Conservation (phyloP, 1,140 invertebrate species). For the Zaprionus camerounensis region DNA sequence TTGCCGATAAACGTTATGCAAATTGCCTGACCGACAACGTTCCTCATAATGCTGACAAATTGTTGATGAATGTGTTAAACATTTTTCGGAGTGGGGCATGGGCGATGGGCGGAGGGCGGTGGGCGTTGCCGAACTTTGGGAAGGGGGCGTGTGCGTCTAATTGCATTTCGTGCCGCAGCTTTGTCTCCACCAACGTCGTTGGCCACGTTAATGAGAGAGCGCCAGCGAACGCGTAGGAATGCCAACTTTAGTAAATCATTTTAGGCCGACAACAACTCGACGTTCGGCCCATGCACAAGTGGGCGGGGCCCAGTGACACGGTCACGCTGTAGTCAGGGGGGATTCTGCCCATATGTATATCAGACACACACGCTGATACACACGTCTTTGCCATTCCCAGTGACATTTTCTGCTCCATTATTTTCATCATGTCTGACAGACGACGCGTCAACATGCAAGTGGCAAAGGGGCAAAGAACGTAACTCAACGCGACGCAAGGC, state of each 20-base stretch:
- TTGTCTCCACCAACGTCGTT: constrained; percentile 12
- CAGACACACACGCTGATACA: constrained; percentile 31
- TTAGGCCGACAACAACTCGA: constrained; percentile 65
- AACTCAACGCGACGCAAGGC: constrained; percentile 20
- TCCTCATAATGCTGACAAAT: constrained; percentile 74
- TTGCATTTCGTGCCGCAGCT: constrained; percentile 42
- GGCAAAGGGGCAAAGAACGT: constrained; percentile 52
- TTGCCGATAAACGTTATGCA: constrained; percentile 70
- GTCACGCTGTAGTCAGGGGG: constrained; percentile 1
- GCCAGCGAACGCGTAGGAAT: constrained; percentile 59
- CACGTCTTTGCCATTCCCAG: constrained; percentile 67
- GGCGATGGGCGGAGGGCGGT: too few species aligned
- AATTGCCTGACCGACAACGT: constrained; percentile 43
- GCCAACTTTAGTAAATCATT: constrained; percentile 77
- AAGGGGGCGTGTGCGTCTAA: constrained; percentile 19
- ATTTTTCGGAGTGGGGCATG: constrained; percentile 33
- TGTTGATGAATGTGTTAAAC: constrained; percentile 79
- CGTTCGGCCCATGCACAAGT: constrained; percentile 38
- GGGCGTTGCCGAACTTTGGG: not conserved
- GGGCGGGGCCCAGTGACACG: constrained; percentile 15
- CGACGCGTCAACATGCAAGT: constrained; percentile 81
- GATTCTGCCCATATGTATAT: constrained; percentile 10
- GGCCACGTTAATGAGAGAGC: constrained; percentile 66
- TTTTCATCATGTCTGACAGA: constrained; percentile 83
- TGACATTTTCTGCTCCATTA: constrained; percentile 83